phyloP scores from a whole-genome alignment of 2,888 invertebrate genomes.

The Serripes groenlandicus region DNA sequence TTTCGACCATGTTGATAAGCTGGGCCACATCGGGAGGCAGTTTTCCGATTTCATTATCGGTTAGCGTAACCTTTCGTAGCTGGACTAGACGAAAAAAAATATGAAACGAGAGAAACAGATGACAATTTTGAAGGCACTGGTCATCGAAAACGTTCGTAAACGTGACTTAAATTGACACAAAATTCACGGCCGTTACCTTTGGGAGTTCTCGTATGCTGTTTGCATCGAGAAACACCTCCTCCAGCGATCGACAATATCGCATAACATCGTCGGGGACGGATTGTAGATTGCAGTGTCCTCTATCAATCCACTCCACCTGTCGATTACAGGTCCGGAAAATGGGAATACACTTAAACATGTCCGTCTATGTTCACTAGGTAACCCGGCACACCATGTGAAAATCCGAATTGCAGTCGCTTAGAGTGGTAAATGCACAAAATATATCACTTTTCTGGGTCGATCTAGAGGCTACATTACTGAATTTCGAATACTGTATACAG shows the following conservation, averaged over 20 bases:
- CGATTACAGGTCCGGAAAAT: slow-evolving; percentile 91
- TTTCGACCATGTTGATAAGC: slow-evolving; percentile 98
- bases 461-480: slow-evolving; percentile 66
- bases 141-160: neutral
- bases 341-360: slow-evolving; percentile 88
- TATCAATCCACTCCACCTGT: slow-evolving; percentile 99
- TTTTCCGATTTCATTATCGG: slow-evolving; percentile 99
- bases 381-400: slow-evolving; percentile 71
- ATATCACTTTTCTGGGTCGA: slow-evolving; percentile 51
- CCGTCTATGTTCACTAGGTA: slow-evolving; percentile 63
- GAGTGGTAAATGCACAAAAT: slow-evolving; percentile 27
- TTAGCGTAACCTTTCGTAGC: slow-evolving; percentile 97
- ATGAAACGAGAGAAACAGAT: slow-evolving; percentile 89
- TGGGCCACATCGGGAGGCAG: slow-evolving; percentile 98
- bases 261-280: slow-evolving; percentile 99
- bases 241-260: slow-evolving; percentile 98
- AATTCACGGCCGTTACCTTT: slow-evolving; percentile 90
- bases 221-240: slow-evolving; percentile 98
- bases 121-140: neutral
- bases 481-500: slow-evolving; percentile 80
- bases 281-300: slow-evolving; percentile 98
- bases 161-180: neutral
- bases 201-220: slow-evolving; percentile 99
- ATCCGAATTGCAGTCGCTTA: slow-evolving; percentile 42
- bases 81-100: slow-evolving; percentile 97